These are phyloP conservation scores for Nymphalis urticae DNA, from an alignment of 2,888 invertebrate genomes.

Conservation along the genomic window DNA sequence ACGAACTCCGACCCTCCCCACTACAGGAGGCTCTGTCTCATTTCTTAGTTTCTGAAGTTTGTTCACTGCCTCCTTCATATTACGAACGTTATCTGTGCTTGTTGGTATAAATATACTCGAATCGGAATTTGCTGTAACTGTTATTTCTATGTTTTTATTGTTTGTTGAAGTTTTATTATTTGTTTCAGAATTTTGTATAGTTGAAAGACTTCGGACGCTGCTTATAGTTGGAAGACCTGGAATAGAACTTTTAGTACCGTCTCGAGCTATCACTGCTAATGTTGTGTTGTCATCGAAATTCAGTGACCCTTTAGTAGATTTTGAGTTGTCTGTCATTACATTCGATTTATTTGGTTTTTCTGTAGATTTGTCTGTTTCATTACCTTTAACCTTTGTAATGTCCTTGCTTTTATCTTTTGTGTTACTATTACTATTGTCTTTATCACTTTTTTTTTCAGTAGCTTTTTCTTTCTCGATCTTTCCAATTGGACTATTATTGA, in stretches of 20 bases:
- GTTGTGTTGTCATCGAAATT: slow-evolving; percentile 61
- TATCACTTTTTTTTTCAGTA: slow-evolving; percentile 42
- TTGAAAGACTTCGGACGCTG: slow-evolving; percentile 61
- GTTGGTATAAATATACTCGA: slow-evolving; percentile 62
- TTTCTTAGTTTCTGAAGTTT: slow-evolving; percentile 57
- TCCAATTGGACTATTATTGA: slow-evolving; percentile 44
- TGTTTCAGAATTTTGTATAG: slow-evolving; percentile 40
- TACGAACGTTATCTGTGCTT: slow-evolving; percentile 55
- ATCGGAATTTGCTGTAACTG: slow-evolving; percentile 50
- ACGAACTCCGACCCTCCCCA: slow-evolving; percentile 66
- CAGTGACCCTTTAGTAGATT: slow-evolving; percentile 50
- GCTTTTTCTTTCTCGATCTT: slow-evolving; percentile 28
- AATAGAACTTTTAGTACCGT: slow-evolving; percentile 40
- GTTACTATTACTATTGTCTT: slow-evolving; percentile 38
- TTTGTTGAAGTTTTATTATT: slow-evolving; percentile 29
- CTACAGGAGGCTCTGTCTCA: slow-evolving; percentile 51
- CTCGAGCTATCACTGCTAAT: slow-evolving; percentile 57
- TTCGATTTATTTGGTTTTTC: slow-evolving; percentile 33
- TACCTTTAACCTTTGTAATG: slow-evolving; percentile 33
- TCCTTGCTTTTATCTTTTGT: slow-evolving; percentile 41
- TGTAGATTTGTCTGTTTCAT: slow-evolving; percentile 37
- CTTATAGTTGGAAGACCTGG: slow-evolving; percentile 63
- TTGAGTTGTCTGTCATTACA: slow-evolving; percentile 40
- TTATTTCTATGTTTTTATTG: slow-evolving; percentile 48
- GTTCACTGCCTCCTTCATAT: slow-evolving; percentile 57